Base-by-base conservation (phyloP, 2,888 invertebrate species). In the Macropis europaea region DNA sequence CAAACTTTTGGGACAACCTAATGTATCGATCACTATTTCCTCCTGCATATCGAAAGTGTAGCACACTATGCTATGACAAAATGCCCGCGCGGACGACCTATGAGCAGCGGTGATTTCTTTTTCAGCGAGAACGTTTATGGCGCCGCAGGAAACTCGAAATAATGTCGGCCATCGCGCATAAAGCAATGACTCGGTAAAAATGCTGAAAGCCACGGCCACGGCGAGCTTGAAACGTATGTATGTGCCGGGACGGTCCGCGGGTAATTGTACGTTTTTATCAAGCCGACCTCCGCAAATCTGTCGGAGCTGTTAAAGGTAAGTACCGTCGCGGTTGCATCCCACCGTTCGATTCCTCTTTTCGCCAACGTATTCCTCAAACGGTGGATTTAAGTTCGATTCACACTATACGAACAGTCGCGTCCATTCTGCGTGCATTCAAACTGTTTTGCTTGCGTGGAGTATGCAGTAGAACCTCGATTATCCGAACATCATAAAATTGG, bases 191-290 rank as follows among this genome's bases (percentile, higher is more conserved):
- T 38, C 50, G 17, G 56, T 66, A 72, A 73, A 73, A 73, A 67
- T 67, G 32, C 13, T 60, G 54, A 57, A 53, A 52, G 40, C 59
- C 45, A 38, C 43, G 43, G 40, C 24, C 6, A 11, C 19, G 40
- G 24, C 42, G 42, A 63, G 57, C 59, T n/a, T n/a, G n/a, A n/a
- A n/a, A n/a, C n/a, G n/a, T n/a, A n/a, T n/a, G 64, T 64, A 57
- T 45, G 69, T 40, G 48, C 61, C 60, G 53, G 19, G 70, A 48
- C 72, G 52, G 72, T 36, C 57, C 73, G n/a, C n/a, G 40, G 63
- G 75, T 77, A 79, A 83, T 82, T 72, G 83, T 73, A 66, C 42
- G 73, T 76, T 82, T 81, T 82, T 82, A 83, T 76, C 73, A 52
- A 13, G 50, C 50, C 62, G 73, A 47, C 67, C 66, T 73, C 80